These are phyloP conservation scores for Gadus macrocephalus DNA, from an alignment of 2,113 vertebrate species.

Conservation along the genomic window DNA sequence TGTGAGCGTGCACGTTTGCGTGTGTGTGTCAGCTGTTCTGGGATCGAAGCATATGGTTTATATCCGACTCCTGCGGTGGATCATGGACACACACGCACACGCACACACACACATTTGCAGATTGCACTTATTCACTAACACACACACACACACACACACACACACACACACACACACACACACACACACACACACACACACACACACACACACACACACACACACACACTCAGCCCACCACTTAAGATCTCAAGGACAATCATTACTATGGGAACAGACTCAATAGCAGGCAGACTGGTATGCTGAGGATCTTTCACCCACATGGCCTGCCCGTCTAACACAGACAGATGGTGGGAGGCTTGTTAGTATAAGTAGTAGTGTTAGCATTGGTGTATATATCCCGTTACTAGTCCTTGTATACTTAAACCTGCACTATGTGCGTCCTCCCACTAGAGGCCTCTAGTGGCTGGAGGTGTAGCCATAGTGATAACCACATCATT, in stretches of 20 bases:
- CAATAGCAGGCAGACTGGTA: too few relatives aligned
- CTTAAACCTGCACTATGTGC: too few relatives aligned
- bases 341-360: too few relatives aligned
- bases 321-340: too few relatives aligned
- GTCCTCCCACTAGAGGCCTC: too few relatives aligned
- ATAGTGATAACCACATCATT: too few relatives aligned
- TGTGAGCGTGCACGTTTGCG: not conserved
- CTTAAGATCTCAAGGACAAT: not conserved
- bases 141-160: constrained; percentile 11
- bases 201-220: constrained; percentile 22
- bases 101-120: too few relatives aligned
- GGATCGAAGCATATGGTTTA: constrained; percentile 56
- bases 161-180: not conserved
- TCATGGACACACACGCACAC: not conserved
- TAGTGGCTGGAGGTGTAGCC: too few relatives aligned
- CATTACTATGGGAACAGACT: constrained; percentile 1
- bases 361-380: too few relatives aligned
- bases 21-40: constrained; percentile 44
- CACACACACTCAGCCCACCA: not conserved
- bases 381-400: too few relatives aligned
- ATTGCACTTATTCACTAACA: not conserved
- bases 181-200: constrained; percentile 12
- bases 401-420: too few relatives aligned
- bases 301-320: too few relatives aligned
- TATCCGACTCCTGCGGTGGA: constrained; percentile 42